Evolutionary conservation across 23 tunicate genomes (phyloP), one percentile per base, ranked within the genome.

Genomic region (Styela clava): DNA sequence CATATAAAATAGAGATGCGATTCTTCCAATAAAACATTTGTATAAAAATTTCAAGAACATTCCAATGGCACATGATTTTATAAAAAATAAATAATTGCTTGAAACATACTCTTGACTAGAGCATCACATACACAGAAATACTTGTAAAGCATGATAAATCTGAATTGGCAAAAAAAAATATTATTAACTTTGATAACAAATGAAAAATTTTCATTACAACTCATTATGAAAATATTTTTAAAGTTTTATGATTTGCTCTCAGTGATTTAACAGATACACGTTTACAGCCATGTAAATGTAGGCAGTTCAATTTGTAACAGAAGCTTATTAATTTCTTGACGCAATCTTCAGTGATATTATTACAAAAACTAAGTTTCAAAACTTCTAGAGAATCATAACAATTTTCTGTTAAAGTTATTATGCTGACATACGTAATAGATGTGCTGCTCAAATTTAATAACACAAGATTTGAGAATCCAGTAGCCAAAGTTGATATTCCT

Each of bases 201-300:
- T n/a, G n/a, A n/a, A n/a, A n/a, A n/a, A n/a, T n/a, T n/a, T n/a
- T n/a, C n/a, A n/a, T n/a, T n/a, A n/a, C n/a, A 44, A 44, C 12
- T 5, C 56, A 44, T 44, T 12, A 44, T 7, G 56, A 44, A 44
- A 44, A 44, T 44, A 71, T 71, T 3, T 21, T 27, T 32, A 71
- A 71, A 3, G 12, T 3, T 3, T 27, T 30, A 71, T 71, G 35
- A 71, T 71, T 71, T 29, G 3, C 77, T 32, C 5, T 27, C 37
- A 71, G 37, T 32, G 32, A 28, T 30, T 71, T 71, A 3, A 71
- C 77, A 32, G 32, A 33, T 19, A 76, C 44, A 24, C 88, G 63
- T 62, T 89, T 89, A 74, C 88, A 89, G 21, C 94, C 94, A 74
- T 89, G 87, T 16, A 89, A 5, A 68, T 89, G 88, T 36, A 89